Evolutionary conservation across 2,113 vertebrate species (phyloP).

Genomic region (Centropristis striata): DNA sequence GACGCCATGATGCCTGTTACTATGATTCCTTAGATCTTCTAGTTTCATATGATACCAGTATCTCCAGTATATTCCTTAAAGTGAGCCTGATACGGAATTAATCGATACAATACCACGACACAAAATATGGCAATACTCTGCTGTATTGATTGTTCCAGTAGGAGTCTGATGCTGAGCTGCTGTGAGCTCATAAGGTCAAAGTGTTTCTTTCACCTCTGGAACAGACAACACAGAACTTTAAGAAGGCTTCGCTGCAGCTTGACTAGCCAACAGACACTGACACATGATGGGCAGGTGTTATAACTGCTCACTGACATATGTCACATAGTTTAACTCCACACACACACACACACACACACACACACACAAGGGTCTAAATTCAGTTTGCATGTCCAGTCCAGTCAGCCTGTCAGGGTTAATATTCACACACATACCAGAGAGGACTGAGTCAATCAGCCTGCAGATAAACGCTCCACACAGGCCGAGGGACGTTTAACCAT

Average conservation of each 20-base stretch:
- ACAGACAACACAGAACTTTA: background rate
- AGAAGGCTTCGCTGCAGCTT: too few species aligned
- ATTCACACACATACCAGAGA: constrained; percentile 19
- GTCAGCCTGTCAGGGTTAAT: constrained; percentile 7
- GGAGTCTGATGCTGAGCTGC: too few species aligned
- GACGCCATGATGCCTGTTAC: too few species aligned
- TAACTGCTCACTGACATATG: background rate
- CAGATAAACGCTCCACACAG: constrained; percentile 3
- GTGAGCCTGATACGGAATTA: too few species aligned
- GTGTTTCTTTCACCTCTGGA: background rate
- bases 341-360: background rate
- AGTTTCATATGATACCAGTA: too few species aligned
- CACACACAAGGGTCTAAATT: background rate
- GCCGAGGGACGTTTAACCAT: background rate
- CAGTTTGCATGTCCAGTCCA: constrained; percentile 23
- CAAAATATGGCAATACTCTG: too few species aligned
- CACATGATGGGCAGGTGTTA: constrained; percentile 16
- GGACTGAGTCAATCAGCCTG: constrained; percentile 1
- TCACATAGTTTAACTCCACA: constrained; percentile 3
- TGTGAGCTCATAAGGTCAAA: too few species aligned
- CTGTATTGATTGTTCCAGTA: too few species aligned
- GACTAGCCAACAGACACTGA: background rate
- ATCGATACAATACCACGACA: too few species aligned
- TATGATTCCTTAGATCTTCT: too few species aligned
- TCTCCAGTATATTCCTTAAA: too few species aligned